Evolutionary conservation across 2,797 vertebrate species (phyloP).

Genomic region (Ciconia nigra): DNA sequence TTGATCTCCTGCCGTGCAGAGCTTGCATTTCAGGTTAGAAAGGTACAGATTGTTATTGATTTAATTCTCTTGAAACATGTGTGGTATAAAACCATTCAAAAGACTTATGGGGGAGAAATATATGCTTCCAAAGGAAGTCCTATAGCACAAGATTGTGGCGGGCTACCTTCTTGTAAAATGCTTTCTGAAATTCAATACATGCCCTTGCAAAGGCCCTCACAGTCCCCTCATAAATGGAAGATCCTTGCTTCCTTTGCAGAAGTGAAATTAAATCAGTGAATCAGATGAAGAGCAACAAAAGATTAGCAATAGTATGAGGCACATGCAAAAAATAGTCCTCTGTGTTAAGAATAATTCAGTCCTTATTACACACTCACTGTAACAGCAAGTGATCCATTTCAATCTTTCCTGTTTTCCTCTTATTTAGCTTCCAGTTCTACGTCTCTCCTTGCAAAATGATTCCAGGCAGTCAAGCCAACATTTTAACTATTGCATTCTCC

Average conservation of each 20-base stretch:
- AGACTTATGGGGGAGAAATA: slow-evolving; percentile 61
- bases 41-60: slow-evolving; percentile 71
- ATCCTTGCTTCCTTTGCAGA: slow-evolving; percentile 14
- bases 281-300: slow-evolving; percentile 33
- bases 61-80: slow-evolving; percentile 70
- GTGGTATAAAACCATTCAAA: slow-evolving; percentile 63
- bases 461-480: neutral
- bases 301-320: neutral
- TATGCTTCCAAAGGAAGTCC: slow-evolving; percentile 48
- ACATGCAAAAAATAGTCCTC: neutral
- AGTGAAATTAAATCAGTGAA: slow-evolving; percentile 54
- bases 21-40: slow-evolving; percentile 66
- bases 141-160: neutral
- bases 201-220: neutral
- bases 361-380: neutral
- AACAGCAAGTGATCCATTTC: neutral
- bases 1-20: slow-evolving; percentile 63
- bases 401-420: neutral
- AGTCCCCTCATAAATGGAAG: neutral
- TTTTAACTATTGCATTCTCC: neutral
- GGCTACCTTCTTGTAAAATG: slow-evolving; percentile 4
- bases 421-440: neutral
- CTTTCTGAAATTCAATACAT: slow-evolving; percentile 35
- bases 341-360: neutral
- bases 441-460: neutral